Evolutionary conservation across 2,113 vertebrate species (phyloP), one percentile per base, ranked within the genome.

Genomic region (Ramphastos sulfuratus): DNA sequence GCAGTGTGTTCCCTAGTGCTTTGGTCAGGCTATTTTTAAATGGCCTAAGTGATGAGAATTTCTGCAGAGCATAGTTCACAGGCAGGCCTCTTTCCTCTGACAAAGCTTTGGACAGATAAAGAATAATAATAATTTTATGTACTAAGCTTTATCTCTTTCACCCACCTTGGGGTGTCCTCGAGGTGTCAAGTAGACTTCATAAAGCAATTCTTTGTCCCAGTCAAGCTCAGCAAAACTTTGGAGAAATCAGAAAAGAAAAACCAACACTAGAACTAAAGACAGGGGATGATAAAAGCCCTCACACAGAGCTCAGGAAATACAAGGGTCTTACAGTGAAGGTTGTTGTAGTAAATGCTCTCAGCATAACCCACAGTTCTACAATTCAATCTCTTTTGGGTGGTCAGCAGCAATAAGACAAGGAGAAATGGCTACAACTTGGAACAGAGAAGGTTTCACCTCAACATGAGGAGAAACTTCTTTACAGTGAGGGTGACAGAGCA

Each of bases 1-100:
- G 82, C 93, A 93, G 81, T 1, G 0, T 69, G 71, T 74, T 96
- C 96, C 95, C 92, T 73, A 79, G 95, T 92, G 95, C 90, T 95
- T 96, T 94, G 83, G 89, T 85, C 88, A 77, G 83, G 93, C 92
- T 97, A 95, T 95, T 96, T 95, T 95, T 96, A 95, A 95, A 85
- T 85, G 67, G 88, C 33, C 42, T 82, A 87, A 94, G 92, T 93
- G 93, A 95, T 96, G 95, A 95, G 94, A 97, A 96, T 93, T 93
- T 95, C 88, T 94, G 81, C 85, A 89, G 83, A 93, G 60, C 15
- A 91, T 35, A 82, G 80, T 96, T 95, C 94, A 96, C 94, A 92
- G 82, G 79, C 91, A 93, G 50, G 24, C n/a, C n/a, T 85, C 76
- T 86, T 87, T 83, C 56, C 33, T 42, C 50, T 50, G 85, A 78